These are phyloP conservation scores for Saguinus imperator DNA, from an alignment of 2,113 vertebrate species.

Conservation along the genomic window DNA sequence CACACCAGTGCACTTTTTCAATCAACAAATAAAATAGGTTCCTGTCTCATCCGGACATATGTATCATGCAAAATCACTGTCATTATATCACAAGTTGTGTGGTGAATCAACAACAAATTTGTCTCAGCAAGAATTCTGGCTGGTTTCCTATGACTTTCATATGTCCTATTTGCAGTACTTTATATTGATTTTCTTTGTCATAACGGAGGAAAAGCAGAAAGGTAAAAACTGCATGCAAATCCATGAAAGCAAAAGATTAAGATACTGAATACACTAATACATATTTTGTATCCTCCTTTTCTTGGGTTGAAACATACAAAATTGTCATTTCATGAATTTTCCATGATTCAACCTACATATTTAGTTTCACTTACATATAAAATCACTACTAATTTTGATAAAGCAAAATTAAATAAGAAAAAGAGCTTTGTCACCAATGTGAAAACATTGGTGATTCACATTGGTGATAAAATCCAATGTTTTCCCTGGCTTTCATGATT, in stretches of 20 bases:
- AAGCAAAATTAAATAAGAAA: neutral
- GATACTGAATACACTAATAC: neutral
- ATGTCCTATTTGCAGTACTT: constrained; percentile 31
- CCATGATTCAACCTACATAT: neutral
- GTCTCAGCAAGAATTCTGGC: constrained; percentile 88
- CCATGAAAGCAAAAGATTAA: neutral
- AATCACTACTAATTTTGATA: neutral
- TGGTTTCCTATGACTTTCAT: constrained; percentile 75
- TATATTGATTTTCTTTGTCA: constrained; percentile 16
- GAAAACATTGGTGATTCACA: neutral
- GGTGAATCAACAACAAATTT: constrained; percentile 92
- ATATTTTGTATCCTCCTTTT: neutral
- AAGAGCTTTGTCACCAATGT: neutral
- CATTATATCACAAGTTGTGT: constrained; percentile 85
- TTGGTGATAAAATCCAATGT: neutral
- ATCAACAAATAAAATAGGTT: constrained; percentile 85
- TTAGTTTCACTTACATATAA: neutral
- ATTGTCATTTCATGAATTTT: neutral
- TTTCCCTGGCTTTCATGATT: neutral
- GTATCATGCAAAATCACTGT: constrained; percentile 90
- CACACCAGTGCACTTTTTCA: constrained; percentile 75
- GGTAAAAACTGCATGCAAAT: neutral
- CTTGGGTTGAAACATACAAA: neutral
- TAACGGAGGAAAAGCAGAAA: neutral
- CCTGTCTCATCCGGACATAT: constrained; percentile 90